These are phyloP conservation scores for Gracilinanus agilis DNA, from an alignment of 2,113 vertebrate genomes.

Conservation along the genomic window DNA sequence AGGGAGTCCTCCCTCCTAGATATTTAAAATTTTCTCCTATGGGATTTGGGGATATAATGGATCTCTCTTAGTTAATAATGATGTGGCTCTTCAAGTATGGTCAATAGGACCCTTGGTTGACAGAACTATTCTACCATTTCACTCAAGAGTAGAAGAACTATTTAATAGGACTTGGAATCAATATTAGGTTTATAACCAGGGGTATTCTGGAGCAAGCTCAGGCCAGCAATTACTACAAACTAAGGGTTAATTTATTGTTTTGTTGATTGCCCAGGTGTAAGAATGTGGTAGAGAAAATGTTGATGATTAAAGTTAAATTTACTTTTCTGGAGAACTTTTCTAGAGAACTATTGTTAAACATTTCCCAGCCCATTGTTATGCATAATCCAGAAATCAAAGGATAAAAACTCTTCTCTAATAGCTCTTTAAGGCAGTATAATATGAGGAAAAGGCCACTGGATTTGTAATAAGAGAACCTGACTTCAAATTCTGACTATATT, in stretches of 20 bases:
- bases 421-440: background rate
- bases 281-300: no score
- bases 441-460: no score
- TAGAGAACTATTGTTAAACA: background rate
- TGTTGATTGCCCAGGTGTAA: background rate
- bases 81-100: background rate
- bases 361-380: background rate
- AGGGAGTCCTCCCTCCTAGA: background rate
- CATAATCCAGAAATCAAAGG: background rate
- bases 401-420: background rate
- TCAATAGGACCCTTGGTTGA: background rate
- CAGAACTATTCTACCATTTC: background rate
- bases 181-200: background rate
- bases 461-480: no score
- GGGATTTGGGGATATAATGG: background rate
- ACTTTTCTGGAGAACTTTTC: background rate
- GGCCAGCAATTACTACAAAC: background rate
- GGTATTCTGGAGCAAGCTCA: background rate
- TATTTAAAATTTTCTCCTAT: background rate
- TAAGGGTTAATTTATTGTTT: background rate
- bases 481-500: no score
- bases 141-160: background rate
- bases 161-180: background rate
- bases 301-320: background rate
- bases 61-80: background rate